Base-by-base conservation (phyloP, 2,888 invertebrate species). In the Disparrhopalites patrizii region DNA sequence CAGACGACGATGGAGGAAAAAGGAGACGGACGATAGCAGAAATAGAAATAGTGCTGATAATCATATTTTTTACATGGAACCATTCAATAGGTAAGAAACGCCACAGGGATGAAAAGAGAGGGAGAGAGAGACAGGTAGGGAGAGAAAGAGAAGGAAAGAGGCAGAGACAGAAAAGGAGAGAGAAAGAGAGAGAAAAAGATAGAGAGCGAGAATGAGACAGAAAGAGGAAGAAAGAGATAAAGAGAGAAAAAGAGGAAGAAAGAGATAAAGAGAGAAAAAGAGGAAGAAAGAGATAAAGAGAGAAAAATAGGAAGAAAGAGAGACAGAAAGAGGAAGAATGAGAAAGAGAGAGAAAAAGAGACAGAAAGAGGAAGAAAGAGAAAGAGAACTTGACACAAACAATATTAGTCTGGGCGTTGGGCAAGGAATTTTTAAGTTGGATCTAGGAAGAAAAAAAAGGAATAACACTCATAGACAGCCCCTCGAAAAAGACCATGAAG, bases 401-500 rank as follows among this genome's bases (percentile, higher is more conserved):
- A 62, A 54, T 55, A 62, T 62, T 62, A 62, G 54, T 62, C 55
- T 55, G 62, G 55, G 62, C 54, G 62, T 61, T 52, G 50, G 51
- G 54, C 31, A 54, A 54, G 54, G 33, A 54, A 52, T 27, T 54
- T 31, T 55, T 33, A 55, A 30, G 30, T 28, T 33, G 31, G 31
- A 43, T 3, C n/a, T n/a, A 43, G 43, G 4, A 20, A 43, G 43
- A 43, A 20, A 43, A 20, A 43, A 33, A 31, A 20, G 31, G 54
- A 55, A 33, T 33, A 31, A 55, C 36, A 55, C 36, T 55, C 55
- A 43, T 43, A 43, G 54, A 30, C 30, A 58, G 43, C 40, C 43
- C 47, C 20, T 47, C 23, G 25, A 30, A 28, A 31, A 54, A 54
- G 54, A 23, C 28, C 51, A 54, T 43, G 43, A 57, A 58, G 56